These are phyloP conservation scores for Cyaniris semiargus DNA, from an alignment of 2,888 invertebrate species.

Conservation along the genomic window DNA sequence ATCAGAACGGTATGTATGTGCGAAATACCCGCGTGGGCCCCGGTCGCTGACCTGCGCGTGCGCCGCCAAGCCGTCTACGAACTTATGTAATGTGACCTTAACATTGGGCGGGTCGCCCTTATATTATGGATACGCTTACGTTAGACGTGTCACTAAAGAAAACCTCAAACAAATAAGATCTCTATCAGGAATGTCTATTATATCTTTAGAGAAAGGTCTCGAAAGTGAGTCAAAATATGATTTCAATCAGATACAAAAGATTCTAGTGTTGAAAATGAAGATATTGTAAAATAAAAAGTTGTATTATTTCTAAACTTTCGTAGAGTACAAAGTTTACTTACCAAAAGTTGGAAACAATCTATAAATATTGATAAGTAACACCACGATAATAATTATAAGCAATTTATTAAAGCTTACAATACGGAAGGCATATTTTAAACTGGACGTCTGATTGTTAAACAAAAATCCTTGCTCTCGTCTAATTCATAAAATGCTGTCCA, in stretches of 20 bases:
- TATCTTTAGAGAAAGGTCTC: no score
- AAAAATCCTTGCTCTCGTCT: not conserved
- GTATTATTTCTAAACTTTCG: no score
- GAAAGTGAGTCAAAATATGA: no score
- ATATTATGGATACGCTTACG: conserved; percentile 33
- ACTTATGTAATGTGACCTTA: conserved; percentile 75
- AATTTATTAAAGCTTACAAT: not conserved
- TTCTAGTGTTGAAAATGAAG: no score
- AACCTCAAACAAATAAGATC: not conserved
- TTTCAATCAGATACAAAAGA: no score
- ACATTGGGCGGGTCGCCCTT: conserved; percentile 59
- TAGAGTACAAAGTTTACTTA: no score
- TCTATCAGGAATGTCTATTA: not conserved
- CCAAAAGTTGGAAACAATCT: no score
- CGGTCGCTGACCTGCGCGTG: conserved; percentile 66
- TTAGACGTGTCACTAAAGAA: conserved; percentile 9
- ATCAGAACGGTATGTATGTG: conserved; percentile 3
- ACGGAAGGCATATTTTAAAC: not conserved
- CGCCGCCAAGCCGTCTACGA: conserved; percentile 78
- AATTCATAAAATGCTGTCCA: conserved; percentile 17
- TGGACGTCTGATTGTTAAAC: not conserved
- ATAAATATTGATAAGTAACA: no score
- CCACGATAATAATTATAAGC: no score
- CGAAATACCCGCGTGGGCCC: conserved; percentile 62
- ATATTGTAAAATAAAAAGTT: no score